Evolutionary conservation across 1,140 invertebrate species (phyloP), one percentile per base, ranked within the genome.

Genomic region (Scaptomyza pallida): DNA sequence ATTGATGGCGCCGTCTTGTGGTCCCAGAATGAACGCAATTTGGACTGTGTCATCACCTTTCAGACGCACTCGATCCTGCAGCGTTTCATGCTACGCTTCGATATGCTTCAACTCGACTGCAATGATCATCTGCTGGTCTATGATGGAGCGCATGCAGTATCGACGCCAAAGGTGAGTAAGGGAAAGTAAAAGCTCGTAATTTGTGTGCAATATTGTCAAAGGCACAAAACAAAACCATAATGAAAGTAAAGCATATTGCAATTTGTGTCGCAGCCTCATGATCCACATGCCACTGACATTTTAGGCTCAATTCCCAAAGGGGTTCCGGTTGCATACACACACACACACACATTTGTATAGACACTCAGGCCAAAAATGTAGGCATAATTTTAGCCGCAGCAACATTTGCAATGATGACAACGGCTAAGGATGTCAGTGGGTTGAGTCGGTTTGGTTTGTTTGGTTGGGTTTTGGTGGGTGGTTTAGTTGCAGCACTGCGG

Each of bases 61-160:
- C 97, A 97, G 92, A 98, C 97, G 64, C 96, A 98, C 92, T 97
- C 97, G 79, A 97, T 98, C 69, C 93, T 98, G 69, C 97, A 98
- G 92, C 93, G 96, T 73, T 98, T 98, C 92, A 98, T 98, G 96
- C 94, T 98, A 65, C 94, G 97, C 73, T 98, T 98, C 92, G 95
- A 96, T 75, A 92, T 93, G 75, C 91, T 96, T 19, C 93, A 94
- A 75, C 93, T 98, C 55, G 97, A 98, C 92, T 98, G 97, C 93
- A 97, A 98, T 89, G 97, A 98, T 92, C 97, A 98, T 92, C 94
- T 98, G 9, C 96, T 95, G 85, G 97, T 98, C 80, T 98, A 96
- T 90, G 97, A 98, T 92, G 97, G 97, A 8, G 97, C 96, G 10
- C 96, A 98, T 88, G 95, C 96, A 26, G 96, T 96, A 23, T 96